Conservation (phyloP, 1,140 invertebrate species). For the Lysiphlebus fabarum region DNA sequence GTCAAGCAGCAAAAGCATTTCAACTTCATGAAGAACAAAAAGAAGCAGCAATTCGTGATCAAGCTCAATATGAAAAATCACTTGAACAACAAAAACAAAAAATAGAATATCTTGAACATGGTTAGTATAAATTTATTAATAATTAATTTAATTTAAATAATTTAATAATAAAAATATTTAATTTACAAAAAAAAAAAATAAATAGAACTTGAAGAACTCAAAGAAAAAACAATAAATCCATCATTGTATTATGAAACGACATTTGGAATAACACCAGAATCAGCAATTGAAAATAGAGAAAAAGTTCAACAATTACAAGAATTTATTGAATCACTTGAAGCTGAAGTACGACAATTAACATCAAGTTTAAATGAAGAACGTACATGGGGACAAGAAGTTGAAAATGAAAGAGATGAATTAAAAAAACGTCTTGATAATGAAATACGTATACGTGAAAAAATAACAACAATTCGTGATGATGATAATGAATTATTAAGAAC, state of each 20-base stretch:
- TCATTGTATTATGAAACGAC: slow-evolving; percentile 43
- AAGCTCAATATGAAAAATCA: slow-evolving; percentile 43
- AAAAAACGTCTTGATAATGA: slow-evolving; percentile 40
- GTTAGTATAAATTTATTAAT: slow-evolving; percentile 27
- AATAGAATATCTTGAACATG: slow-evolving; percentile 43
- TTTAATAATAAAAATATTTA: slow-evolving; percentile 4
- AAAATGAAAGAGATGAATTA: slow-evolving; percentile 45
- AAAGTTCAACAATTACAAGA: slow-evolving; percentile 49
- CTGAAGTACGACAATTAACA: slow-evolving; percentile 48
- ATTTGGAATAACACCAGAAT: slow-evolving; percentile 47
- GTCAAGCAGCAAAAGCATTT: slow-evolving; percentile 77
- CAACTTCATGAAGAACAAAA: slow-evolving; percentile 68
- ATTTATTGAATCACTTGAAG: slow-evolving; percentile 44
- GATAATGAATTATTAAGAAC: slow-evolving; percentile 40
- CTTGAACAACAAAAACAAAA: slow-evolving; percentile 44
- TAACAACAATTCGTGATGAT: slow-evolving; percentile 32
- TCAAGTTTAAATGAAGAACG: slow-evolving; percentile 46
- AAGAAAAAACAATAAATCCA: slow-evolving; percentile 35
- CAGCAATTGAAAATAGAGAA: slow-evolving; percentile 44
- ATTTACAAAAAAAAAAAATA: slow-evolving; percentile 3
- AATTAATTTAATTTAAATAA: slow-evolving; percentile 4
- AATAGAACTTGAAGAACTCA: slow-evolving; percentile 44
- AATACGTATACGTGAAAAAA: slow-evolving; percentile 35
- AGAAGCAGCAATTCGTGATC: slow-evolving; percentile 39
- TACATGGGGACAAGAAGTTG: slow-evolving; percentile 46